Base-by-base conservation (phyloP, 2,113 vertebrate genomes). In the Otus sunia region DNA sequence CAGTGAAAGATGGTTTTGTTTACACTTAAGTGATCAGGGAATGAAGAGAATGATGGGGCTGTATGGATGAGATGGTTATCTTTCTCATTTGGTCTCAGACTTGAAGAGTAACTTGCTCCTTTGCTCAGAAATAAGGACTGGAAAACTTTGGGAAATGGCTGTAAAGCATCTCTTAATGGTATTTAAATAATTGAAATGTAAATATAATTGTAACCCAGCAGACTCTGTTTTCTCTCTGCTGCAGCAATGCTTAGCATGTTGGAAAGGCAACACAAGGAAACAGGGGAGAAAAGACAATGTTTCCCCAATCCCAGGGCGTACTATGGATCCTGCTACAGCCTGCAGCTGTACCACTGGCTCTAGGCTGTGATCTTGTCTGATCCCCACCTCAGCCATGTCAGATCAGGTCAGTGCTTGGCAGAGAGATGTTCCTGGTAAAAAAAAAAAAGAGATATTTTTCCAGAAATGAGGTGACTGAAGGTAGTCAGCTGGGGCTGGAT, bases 271-370 rank as follows among this genome's bases (percentile, higher is more conserved):
- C 1, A 1, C 25, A 63, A 86, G 58, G 69, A 64, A 91, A 25
- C 0, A 26, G 20, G 7, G 64, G 50, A 73, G 56, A 74, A 87
- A 78, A 60, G 36, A 92, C n/a, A 43, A 60, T 5, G 34, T 25
- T 92, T 87, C 74, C 67, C 8, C 62, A 71, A 13, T 88, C 72
- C 80, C 89, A 60, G 67, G 27, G 49, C 0, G 0, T 49, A 23
- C 58, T 32, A 25, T 0, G 3, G 72, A 78, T 95, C 53, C 91
- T 93, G 62, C 68, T 85, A 71, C 92, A 88, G 85, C 85, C 94
- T 96, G 82, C 60, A 92, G 95, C 86, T 68, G 32, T 83, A 69
- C 53, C n/a, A n/a, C 59, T 81, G 49, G n/a, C 75, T 94, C 53
- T 36, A 86, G 82, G 67, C 88, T 96, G 83, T 66, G 94, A 81